phyloP scores from a whole-genome alignment of 2,797 vertebrate species.

The Arrhamphus sclerolepis region DNA sequence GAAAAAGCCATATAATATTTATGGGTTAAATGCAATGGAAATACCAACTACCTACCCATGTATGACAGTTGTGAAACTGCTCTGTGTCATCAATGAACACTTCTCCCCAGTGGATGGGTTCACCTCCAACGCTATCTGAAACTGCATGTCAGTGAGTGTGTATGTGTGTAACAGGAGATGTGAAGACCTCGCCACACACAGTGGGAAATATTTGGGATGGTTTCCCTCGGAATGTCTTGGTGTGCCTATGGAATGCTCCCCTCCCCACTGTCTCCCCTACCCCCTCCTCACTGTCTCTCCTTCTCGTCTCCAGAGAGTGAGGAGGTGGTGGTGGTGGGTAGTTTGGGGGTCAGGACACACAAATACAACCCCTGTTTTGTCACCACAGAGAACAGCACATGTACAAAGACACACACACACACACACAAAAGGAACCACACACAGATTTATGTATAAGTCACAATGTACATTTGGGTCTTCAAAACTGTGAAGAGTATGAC shows the following conservation, averaged over 20 bases:
- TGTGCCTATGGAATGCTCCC: conserved; percentile 80
- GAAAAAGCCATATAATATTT: conserved; percentile 32
- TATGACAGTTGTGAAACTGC: conserved; percentile 15
- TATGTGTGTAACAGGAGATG: conserved; percentile 66
- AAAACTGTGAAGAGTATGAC: no score
- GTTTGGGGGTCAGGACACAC: conserved; percentile 26
- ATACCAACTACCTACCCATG: no score
- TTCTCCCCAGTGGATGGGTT: conserved; percentile 16
- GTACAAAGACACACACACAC: not conserved
- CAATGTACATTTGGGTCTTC: no score
- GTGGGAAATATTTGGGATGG: conserved; percentile 85
- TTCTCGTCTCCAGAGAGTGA: conserved; percentile 39
- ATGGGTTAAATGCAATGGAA: conserved; percentile 6
- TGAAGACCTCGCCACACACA: conserved; percentile 71
- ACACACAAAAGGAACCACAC: not conserved
- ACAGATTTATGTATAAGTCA: not conserved
- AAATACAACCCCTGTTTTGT: conserved; percentile 47
- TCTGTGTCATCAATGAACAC: conserved; percentile 19
- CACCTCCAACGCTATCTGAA: conserved; percentile 36
- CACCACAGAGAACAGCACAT: conserved; percentile 8
- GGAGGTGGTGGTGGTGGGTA: conserved; percentile 9
- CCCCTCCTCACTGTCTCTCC: conserved; percentile 41
- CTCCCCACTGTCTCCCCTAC: conserved; percentile 18
- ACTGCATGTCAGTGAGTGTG: conserved; percentile 28
- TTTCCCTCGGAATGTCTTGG: conserved; percentile 87